A percentile compares a stretch with the other conserved stretches of the same genome.
These are phyloP conservation scores for Zaprionus camerounensis DNA, from an alignment of 1,140 invertebrate species.

Conservation along the genomic window DNA sequence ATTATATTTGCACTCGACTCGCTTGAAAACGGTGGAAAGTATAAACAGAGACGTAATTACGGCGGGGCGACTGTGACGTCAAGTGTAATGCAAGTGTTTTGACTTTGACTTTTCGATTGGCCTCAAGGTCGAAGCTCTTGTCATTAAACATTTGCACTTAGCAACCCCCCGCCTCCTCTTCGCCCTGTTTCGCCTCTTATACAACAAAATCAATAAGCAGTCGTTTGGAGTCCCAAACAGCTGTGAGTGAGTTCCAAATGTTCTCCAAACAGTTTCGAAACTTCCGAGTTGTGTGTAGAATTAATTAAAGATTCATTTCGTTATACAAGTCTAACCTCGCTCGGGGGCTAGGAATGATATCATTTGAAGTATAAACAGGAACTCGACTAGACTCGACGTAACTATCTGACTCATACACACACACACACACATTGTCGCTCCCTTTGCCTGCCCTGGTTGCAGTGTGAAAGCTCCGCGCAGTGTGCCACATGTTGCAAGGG, in stretches of 20 bases:
- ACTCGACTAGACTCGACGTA: constrained; percentile 13
- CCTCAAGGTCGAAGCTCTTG: constrained; percentile 61
- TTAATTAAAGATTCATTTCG: not conserved
- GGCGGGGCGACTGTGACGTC: constrained; percentile 12
- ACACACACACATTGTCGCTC: not conserved
- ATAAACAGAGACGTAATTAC: not conserved
- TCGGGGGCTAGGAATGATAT: constrained; percentile 12
- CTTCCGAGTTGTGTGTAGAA: not conserved
- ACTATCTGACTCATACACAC: constrained; percentile 14
- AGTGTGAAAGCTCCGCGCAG: constrained; percentile 41
- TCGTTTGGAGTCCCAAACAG: not conserved
- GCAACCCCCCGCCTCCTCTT: not conserved
- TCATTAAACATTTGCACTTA: constrained; percentile 47
- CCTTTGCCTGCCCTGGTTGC: not conserved
- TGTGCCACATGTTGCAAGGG: constrained; percentile 68
- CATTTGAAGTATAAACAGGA: constrained; percentile 17
- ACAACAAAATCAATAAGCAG: constrained; percentile 28
- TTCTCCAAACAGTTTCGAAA: not conserved
- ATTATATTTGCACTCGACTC: not conserved
- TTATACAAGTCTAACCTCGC: not conserved
- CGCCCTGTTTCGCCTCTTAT: constrained; percentile 13
- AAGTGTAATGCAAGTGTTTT: constrained; percentile 26
- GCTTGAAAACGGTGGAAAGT: not conserved
- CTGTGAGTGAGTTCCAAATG: not conserved
- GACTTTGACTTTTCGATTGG: constrained; percentile 59